These are phyloP conservation scores for Arvicanthis niloticus DNA, from an alignment of 2,113 vertebrate species.

Conservation along the genomic window DNA sequence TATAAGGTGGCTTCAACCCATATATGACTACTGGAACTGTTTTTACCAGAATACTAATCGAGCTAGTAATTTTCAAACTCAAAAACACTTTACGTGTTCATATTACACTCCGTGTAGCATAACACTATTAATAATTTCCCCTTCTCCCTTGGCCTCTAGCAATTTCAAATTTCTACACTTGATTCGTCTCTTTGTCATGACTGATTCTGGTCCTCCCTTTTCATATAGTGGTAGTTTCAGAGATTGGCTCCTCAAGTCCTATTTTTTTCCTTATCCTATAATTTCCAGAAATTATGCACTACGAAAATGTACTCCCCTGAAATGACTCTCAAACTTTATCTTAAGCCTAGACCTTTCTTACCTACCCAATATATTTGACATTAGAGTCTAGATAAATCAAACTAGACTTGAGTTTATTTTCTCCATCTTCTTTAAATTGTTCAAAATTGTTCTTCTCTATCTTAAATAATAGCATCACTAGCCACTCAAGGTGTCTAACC, in stretches of 20 bases:
- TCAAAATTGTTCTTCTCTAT: not conserved
- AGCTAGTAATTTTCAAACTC: not conserved
- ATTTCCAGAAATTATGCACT: not conserved
- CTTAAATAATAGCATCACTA: slow-evolving; percentile 17
- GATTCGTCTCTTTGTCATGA: not conserved
- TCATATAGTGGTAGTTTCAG: not conserved
- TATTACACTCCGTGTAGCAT: not conserved
- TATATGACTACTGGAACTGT: not conserved
- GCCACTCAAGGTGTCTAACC: not conserved
- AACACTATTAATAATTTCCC: not conserved
- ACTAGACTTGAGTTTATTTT: slow-evolving; percentile 30
- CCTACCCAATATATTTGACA: not conserved
- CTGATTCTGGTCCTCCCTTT: not conserved
- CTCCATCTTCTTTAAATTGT: not conserved
- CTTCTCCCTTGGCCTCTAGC: not conserved
- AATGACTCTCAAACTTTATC: slow-evolving; percentile 37
- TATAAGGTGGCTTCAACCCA: not conserved
- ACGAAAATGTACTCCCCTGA: not conserved
- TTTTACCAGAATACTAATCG: slow-evolving; percentile 27
- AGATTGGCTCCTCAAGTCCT: not conserved
- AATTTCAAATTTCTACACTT: not conserved
- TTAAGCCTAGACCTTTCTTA: slow-evolving; percentile 5
- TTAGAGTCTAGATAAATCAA: slow-evolving; percentile 12
- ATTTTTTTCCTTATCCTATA: not conserved
- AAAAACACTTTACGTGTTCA: slow-evolving; percentile 24